A percentile compares a stretch with the other conserved stretches of the same genome.
Conservation (phyloP, 2,888 invertebrate genomes). For the Caenorhabditis japonica region DNA sequence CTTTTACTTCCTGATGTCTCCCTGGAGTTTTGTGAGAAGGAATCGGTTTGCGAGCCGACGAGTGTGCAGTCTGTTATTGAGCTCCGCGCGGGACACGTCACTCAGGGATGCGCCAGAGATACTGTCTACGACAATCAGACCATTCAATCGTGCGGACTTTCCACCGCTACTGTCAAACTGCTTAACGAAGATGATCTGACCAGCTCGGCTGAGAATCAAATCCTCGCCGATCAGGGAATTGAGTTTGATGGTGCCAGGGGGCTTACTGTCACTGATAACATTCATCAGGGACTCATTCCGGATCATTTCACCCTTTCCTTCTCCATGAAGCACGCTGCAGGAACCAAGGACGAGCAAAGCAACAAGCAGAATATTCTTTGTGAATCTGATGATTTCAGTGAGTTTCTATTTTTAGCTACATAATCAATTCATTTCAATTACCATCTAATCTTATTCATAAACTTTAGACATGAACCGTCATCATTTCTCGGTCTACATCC, state of each 20-base stretch:
- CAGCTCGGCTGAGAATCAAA: slow-evolving; percentile 78
- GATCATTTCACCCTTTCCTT: slow-evolving; percentile 87
- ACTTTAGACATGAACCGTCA: slow-evolving; percentile 95
- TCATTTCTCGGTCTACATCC: slow-evolving; percentile 95
- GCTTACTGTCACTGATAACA: slow-evolving; percentile 32
- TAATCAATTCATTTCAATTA: too few relatives aligned
- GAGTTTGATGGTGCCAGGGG: slow-evolving; percentile 88
- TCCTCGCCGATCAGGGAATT: slow-evolving; percentile 81
- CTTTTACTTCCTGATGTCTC: slow-evolving; percentile 81
- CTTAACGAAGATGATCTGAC: slow-evolving; percentile 76
- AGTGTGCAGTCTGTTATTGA: slow-evolving; percentile 80
- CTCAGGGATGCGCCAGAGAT: slow-evolving; percentile 93
- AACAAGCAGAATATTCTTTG: slow-evolving; percentile 96
- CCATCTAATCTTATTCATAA: too few relatives aligned
- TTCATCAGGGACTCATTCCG: slow-evolving; percentile 79
- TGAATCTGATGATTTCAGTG: slow-evolving; percentile 96
- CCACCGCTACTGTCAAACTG: slow-evolving; percentile 36
- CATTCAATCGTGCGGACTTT: slow-evolving; percentile 57
- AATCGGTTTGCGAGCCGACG: slow-evolving; percentile 55
- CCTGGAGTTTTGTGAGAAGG: slow-evolving; percentile 57
- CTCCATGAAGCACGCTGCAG: slow-evolving; percentile 92
- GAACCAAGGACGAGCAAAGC: slow-evolving; percentile 85
- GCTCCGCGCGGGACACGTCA: slow-evolving; percentile 88
- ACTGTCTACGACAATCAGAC: slow-evolving; percentile 83
- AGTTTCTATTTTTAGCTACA: slow-evolving; percentile 79